These are phyloP conservation scores for Haliclystus octoradiatus DNA, from an alignment of 30 jellyfish, hydroid and myxozoan species.

Conservation along the genomic window DNA sequence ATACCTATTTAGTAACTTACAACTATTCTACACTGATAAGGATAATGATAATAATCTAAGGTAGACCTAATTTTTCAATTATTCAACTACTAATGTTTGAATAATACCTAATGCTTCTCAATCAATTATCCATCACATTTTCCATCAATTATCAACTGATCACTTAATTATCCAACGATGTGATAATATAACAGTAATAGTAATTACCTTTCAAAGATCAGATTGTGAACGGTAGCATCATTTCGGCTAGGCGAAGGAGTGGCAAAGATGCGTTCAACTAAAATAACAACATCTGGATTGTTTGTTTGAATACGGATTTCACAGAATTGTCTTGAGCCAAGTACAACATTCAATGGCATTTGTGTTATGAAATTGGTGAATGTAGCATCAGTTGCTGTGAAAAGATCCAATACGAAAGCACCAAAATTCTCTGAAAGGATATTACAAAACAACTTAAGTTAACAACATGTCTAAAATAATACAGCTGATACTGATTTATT, in stretches of 20 bases:
- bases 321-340: constrained; percentile 9
- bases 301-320: constrained; percentile 11
- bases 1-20: too few relatives aligned
- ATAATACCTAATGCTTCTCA: too few relatives aligned
- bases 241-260: constrained; percentile 27
- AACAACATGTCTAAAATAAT: not conserved
- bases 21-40: too few relatives aligned
- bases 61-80: too few relatives aligned
- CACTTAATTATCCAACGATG: too few relatives aligned
- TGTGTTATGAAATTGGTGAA: not conserved
- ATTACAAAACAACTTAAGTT: too few relatives aligned
- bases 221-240: constrained; percentile 2
- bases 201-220: not conserved
- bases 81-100: too few relatives aligned
- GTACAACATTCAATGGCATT: constrained; percentile 17
- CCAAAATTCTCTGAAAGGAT: constrained; percentile 25
- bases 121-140: too few relatives aligned
- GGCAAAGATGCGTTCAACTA: constrained; percentile 32
- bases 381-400: constrained; percentile 7
- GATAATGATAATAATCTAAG: too few relatives aligned
- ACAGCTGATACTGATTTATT: not conserved
- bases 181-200: too few relatives aligned
- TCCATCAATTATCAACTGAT: too few relatives aligned
- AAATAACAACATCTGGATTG: constrained; percentile 15
- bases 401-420: constrained; percentile 8